Percentiles rank a stretch among this genome's conserved stretches.
Evolutionary conservation across 2,797 vertebrate species (phyloP).

Genomic region (Chelidonichthys spinosus): DNA sequence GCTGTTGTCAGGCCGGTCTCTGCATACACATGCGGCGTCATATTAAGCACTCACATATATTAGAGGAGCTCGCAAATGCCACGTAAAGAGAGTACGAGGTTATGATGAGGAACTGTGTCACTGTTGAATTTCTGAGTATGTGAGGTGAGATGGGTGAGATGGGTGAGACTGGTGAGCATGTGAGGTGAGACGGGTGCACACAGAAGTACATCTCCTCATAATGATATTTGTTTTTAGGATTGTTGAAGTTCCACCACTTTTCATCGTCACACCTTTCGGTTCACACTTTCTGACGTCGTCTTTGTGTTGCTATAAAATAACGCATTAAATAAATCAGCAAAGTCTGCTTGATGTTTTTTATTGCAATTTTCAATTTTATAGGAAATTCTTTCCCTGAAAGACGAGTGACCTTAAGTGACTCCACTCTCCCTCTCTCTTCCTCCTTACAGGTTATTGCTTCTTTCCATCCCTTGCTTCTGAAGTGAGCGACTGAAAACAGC

Average conservation of each 20-base stretch:
- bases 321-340: neutral
- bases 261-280: neutral
- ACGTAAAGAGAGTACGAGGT: neutral
- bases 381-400: neutral
- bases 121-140: constrained; percentile 1
- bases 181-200: neutral
- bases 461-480: constrained; percentile 29
- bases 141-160: constrained; percentile 14
- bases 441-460: constrained; percentile 33
- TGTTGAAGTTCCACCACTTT: neutral
- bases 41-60: constrained; percentile 10
- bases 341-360: neutral
- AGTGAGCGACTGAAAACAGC: constrained; percentile 44
- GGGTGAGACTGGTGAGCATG: neutral
- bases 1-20: constrained; percentile 26
- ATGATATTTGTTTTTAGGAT: too few relatives aligned
- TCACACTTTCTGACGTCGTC: neutral
- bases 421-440: constrained; percentile 11
- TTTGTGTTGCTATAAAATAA: neutral
- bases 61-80: neutral
- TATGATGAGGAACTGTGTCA: neutral
- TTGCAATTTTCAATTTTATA: neutral
- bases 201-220: too few relatives aligned
- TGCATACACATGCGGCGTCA: constrained; percentile 11
- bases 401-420: constrained; percentile 37